Evolutionary conservation across 2,888 invertebrate species (phyloP).

Genomic region (Erebia epiphron): DNA sequence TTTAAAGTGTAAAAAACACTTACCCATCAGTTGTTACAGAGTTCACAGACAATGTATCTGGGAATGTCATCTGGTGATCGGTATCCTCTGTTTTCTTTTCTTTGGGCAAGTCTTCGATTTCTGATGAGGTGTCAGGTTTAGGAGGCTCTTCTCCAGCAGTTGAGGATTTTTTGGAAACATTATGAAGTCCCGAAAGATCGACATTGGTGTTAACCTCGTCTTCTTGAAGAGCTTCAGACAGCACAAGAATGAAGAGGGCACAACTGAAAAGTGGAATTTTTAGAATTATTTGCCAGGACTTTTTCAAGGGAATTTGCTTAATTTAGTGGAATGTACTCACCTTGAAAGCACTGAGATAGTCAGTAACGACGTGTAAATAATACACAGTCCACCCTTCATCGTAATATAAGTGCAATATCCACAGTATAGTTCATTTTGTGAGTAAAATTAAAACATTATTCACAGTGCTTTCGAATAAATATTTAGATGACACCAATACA

Average conservation of each 20-base stretch:
- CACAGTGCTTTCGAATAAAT: conserved; percentile 53
- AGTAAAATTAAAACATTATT: conserved; percentile 69
- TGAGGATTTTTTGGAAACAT: conserved; percentile 66
- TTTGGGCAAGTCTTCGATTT: conserved; percentile 41
- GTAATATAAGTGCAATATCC: conserved; percentile 76
- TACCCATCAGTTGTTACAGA: conserved; percentile 82
- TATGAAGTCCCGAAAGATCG: conserved; percentile 72
- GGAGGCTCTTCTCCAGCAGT: conserved; percentile 41
- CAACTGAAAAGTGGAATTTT: conserved; percentile 68
- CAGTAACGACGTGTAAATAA: conserved; percentile 84
- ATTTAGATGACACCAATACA: conserved; percentile 49
- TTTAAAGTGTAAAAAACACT: conserved; percentile 49
- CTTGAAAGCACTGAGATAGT: conserved; percentile 84
- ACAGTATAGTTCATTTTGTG: conserved; percentile 79
- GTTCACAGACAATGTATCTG: conserved; percentile 79
- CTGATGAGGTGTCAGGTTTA: conserved; percentile 28
- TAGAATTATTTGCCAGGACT: conserved; percentile 1
- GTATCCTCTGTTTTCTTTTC: conserved; percentile 39
- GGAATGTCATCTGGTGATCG: conserved; percentile 73
- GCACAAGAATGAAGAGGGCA: conserved; percentile 83
- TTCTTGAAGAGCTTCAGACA: conserved; percentile 79
- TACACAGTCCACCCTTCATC: conserved; percentile 84
- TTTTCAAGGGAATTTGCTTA: conserved; percentile 4
- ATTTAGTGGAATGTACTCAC: conserved; percentile 55
- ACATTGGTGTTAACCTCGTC: conserved; percentile 58